These are phyloP conservation scores for Diadophis punctatus DNA, from an alignment of 2,113 vertebrate genomes.

Conservation along the genomic window DNA sequence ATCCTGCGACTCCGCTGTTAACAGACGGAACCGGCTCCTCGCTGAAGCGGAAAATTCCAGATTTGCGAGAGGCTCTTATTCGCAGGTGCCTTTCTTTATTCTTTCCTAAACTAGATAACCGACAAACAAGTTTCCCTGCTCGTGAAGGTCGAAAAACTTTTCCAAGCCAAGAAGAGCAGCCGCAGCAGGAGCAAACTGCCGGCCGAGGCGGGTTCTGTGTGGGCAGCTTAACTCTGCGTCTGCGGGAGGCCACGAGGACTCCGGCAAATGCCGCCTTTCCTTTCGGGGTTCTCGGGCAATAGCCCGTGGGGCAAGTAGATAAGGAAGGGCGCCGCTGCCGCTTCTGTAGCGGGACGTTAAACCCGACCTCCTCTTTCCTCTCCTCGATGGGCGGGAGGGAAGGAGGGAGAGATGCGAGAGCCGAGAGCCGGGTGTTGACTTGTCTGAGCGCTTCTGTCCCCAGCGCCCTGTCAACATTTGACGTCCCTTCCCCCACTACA, in stretches of 20 bases:
- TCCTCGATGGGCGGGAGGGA: neutral
- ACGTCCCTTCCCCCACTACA: neutral
- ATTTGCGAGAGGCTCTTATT: neutral
- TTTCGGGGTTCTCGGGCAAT: neutral
- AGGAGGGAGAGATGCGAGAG: neutral
- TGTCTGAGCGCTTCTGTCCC: constrained; percentile 7
- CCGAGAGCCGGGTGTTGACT: neutral
- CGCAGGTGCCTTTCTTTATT: neutral
- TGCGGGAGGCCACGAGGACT: neutral
- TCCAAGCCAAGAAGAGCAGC: neutral
- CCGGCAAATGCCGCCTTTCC: neutral
- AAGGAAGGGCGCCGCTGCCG: neutral
- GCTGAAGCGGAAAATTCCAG: neutral
- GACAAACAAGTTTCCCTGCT: neutral
- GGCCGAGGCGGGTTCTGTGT: neutral
- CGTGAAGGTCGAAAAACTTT: neutral
- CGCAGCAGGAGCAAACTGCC: neutral
- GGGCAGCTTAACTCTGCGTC: neutral
- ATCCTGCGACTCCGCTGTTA: neutral
- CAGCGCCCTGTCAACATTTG: constrained; percentile 21
- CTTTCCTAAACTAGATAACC: neutral
- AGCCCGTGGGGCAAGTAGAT: neutral
- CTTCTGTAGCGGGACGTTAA: neutral
- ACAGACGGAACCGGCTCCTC: neutral
- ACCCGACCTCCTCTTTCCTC: neutral